Evolutionary conservation across 2,888 invertebrate genomes (phyloP).

Genomic region (Rambutsinella grinnellia): DNA sequence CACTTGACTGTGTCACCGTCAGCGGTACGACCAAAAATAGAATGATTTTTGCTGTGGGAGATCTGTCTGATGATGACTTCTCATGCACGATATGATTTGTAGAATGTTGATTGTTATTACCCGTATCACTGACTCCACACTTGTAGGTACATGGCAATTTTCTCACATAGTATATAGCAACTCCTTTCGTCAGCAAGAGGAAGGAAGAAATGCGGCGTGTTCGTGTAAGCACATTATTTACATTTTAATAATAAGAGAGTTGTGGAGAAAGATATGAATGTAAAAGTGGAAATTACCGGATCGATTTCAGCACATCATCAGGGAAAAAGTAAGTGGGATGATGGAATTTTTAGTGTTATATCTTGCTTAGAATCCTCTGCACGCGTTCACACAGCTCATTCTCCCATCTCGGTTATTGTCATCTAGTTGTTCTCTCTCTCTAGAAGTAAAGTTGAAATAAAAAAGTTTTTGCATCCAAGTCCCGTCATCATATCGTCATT

Average conservation of each 20-base stretch:
- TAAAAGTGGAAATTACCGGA: background rate
- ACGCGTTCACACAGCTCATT: background rate
- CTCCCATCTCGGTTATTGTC: background rate
- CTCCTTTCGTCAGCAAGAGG: background rate
- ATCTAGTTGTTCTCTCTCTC: no score
- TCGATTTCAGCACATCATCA: background rate
- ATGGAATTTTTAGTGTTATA: background rate
- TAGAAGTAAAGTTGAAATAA: background rate
- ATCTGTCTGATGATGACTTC: no score
- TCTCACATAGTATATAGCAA: background rate
- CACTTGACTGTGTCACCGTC: background rate
- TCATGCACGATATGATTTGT: conserved; percentile 6
- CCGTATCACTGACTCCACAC: no score
- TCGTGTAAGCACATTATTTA: background rate
- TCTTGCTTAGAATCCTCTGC: background rate
- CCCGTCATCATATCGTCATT: background rate
- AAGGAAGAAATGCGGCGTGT: background rate
- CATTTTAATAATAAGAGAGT: background rate
- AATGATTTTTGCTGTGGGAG: background rate
- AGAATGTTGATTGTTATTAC: conserved; percentile 7
- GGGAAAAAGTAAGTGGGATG: background rate
- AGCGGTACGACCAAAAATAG: background rate
- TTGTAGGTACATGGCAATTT: background rate
- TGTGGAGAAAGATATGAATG: background rate
- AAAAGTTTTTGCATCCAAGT: background rate